Percentiles rank a stretch among this genome's conserved stretches.
phyloP scores from a whole-genome alignment of 2,888 invertebrate genomes.

The Chymomyza caudatula region DNA sequence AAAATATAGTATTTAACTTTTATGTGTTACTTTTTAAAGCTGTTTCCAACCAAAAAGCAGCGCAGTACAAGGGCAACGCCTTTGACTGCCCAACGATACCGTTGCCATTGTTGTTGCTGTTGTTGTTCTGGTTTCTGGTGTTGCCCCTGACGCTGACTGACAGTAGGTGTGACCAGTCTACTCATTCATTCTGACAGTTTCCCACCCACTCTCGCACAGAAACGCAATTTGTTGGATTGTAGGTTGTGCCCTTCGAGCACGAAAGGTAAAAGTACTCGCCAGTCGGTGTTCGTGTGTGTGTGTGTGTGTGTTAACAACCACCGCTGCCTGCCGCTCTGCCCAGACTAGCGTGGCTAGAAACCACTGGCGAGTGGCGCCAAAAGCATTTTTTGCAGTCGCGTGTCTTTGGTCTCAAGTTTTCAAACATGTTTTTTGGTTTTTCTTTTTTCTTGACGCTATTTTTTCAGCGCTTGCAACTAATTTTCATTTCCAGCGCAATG shows the following conservation, averaged over 20 bases:
- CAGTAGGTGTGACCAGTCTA: conserved; percentile 76
- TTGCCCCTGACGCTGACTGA: conserved; percentile 65
- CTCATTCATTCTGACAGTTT: conserved; percentile 77
- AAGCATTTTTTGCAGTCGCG: conserved; percentile 60
- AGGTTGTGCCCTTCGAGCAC: conserved; percentile 73
- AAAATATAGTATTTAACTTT: not conserved
- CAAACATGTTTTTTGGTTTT: conserved; percentile 33
- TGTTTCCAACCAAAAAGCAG: conserved; percentile 22
- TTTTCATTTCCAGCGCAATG: conserved; percentile 62
- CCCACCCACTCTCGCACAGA: conserved; percentile 74
- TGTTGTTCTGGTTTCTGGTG: conserved; percentile 24
- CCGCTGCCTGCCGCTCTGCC: conserved; percentile 22
- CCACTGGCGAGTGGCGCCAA: conserved; percentile 60
- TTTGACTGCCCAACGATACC: conserved; percentile 54
- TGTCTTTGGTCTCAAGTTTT: conserved; percentile 47
- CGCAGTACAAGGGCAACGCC: conserved; percentile 53
- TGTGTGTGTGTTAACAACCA: conserved; percentile 45
- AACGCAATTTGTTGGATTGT: conserved; percentile 74
- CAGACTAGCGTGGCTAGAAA: conserved; percentile 17
- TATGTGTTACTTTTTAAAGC: not conserved
- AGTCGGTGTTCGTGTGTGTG: not conserved
- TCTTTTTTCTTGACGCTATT: conserved; percentile 22
- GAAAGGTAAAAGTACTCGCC: conserved; percentile 66
- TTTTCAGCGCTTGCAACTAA: conserved; percentile 61
- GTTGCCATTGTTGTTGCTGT: conserved; percentile 16